Percentiles rank a stretch among this genome's conserved stretches.
These are phyloP conservation scores for Macrosteles quadrilineatus DNA, from an alignment of 1,140 invertebrate species.

Conservation along the genomic window DNA sequence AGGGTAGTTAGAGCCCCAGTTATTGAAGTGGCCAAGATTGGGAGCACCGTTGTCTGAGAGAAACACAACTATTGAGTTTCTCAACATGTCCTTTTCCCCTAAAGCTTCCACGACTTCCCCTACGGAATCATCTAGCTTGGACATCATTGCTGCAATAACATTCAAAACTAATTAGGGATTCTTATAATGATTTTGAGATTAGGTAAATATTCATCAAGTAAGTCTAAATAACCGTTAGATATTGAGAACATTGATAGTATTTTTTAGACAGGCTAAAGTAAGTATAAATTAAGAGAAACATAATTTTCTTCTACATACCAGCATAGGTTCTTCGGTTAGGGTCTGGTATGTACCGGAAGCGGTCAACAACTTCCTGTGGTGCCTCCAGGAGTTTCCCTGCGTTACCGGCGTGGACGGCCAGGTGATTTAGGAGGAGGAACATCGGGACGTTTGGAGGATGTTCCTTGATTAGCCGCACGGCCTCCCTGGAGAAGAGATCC, in stretches of 20 bases:
- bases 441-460: slow-evolving; percentile 60
- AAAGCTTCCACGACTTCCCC: slow-evolving; percentile 63
- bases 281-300: too few relatives aligned
- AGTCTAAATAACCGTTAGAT: too few relatives aligned
- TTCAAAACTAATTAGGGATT: too few relatives aligned
- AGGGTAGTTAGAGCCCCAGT: slow-evolving; percentile 69
- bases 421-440: slow-evolving; percentile 68
- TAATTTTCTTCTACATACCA: too few relatives aligned
- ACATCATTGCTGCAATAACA: slow-evolving; percentile 65
- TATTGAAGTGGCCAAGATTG: slow-evolving; percentile 56
- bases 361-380: slow-evolving; percentile 61
- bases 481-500: slow-evolving; percentile 66
- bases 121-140: slow-evolving; percentile 71
- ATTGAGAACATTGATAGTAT: too few relatives aligned
- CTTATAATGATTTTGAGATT: too few relatives aligned
- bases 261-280: too few relatives aligned
- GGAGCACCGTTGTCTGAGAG: slow-evolving; percentile 64
- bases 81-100: slow-evolving; percentile 57
- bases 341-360: slow-evolving; percentile 65
- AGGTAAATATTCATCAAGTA: too few relatives aligned
- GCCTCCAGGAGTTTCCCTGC: slow-evolving; percentile 60
- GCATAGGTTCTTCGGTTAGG: slow-evolving; percentile 66
- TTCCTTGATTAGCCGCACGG: slow-evolving; percentile 58
- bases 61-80: slow-evolving; percentile 62
- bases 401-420: slow-evolving; percentile 65